Base-by-base conservation (phyloP, 2,113 vertebrate genomes). In the Triplophysa tibetana region DNA sequence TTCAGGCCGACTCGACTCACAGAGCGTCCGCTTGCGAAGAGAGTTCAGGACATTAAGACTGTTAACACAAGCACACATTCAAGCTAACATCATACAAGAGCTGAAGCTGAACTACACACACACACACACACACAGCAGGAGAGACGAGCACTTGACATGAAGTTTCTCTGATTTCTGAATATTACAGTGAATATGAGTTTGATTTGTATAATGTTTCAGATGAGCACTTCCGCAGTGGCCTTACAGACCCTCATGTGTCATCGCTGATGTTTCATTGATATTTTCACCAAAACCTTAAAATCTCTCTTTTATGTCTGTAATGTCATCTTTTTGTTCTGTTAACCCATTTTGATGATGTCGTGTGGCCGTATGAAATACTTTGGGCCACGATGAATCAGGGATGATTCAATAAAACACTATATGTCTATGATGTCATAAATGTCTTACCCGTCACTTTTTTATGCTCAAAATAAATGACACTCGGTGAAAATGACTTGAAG, bases 21-120 rank as follows among this genome's bases (percentile, higher is more conserved):
- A 95, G 88, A 90, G 80, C 8, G 90, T 89, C 82, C 17, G 85
- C 82, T 84, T 93, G 83, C 89, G 82, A 84, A 86, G 87, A 93
- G 88, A 82, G 87, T 94, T 86, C 89, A 88, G 80, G 85, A 92
- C 78, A 89, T 96, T 89, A 95, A 93, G 84, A 86, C 88, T 95
- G 84, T 91, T 96, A 88, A 87, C 72, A 33, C 89, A 90, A 81
- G 89, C 92, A 78, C 89, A 92, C 75, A 91, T 87, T 83, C 92
- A 87, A 89, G 90, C 16, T 64, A 93, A 87, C 86, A 95, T 95
- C 69, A 85, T 88, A 73, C 92, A 76, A 85, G 94, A 95, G 78
- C 89, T 96, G 1, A 12, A 33, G 2, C 24, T 41, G 69, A 65
- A 33, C 58, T 29, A 60, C 75, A 58, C 50, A 61, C 61, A 29